Conservation (phyloP, 2,113 vertebrate genomes). For the Sylvietta virens region DNA sequence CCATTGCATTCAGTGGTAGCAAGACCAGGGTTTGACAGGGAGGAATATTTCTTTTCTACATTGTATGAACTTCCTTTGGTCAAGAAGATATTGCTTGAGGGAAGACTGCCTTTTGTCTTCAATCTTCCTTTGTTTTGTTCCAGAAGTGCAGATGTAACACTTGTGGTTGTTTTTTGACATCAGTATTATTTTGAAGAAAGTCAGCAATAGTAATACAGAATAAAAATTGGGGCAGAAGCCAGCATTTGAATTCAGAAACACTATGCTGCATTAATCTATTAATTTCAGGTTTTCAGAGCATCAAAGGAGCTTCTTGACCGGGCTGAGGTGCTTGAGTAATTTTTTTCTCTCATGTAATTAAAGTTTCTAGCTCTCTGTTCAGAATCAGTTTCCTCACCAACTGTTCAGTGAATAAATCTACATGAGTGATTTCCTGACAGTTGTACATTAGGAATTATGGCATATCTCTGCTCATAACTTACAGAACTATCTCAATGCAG, state of each 20-base stretch:
- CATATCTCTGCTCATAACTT: constrained; percentile 49
- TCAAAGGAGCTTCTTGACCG: constrained; percentile 42
- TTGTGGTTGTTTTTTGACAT: neutral
- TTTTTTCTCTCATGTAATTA: constrained; percentile 46
- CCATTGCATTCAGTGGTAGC: neutral
- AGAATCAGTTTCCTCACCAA: constrained; percentile 38
- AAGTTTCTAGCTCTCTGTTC: constrained; percentile 35
- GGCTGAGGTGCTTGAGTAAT: neutral
- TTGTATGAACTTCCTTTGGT: constrained; percentile 10
- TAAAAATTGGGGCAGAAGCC: neutral
- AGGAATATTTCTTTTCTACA: neutral
- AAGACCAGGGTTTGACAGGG: neutral
- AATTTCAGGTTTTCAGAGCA: constrained; percentile 13
- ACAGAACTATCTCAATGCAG: constrained; percentile 31
- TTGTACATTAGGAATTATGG: constrained; percentile 60
- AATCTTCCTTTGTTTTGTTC: neutral
- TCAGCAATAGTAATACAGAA: neutral
- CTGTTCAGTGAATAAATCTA: constrained; percentile 63
- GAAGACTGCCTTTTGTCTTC: neutral
- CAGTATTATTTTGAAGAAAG: neutral
- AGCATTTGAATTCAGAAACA: constrained; percentile 21
- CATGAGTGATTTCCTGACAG: constrained; percentile 47
- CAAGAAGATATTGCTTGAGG: neutral
- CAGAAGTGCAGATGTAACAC: neutral
- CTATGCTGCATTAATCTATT: neutral